A percentile compares a stretch with the other conserved stretches of the same genome.
These are phyloP conservation scores for Micromys minutus DNA, from an alignment of 2,113 vertebrate genomes.

Conservation along the genomic window DNA sequence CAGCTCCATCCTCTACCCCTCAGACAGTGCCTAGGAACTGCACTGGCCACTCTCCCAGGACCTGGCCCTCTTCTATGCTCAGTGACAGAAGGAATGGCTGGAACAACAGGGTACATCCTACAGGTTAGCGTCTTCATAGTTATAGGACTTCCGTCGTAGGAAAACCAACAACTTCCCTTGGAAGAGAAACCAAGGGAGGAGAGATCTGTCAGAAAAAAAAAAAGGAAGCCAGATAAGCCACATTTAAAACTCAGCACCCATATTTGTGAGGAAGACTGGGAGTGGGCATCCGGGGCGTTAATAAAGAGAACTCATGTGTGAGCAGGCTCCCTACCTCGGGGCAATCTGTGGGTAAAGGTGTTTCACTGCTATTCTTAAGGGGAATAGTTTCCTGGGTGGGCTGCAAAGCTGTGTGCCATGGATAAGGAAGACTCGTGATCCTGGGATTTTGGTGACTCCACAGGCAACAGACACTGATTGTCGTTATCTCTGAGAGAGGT, in stretches of 20 bases:
- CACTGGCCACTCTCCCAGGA: not conserved
- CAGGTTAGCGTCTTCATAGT: not conserved
- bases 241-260: not conserved
- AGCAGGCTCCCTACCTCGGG: not conserved
- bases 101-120: no score
- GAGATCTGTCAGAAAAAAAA: not conserved
- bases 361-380: not conserved
- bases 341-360: not conserved
- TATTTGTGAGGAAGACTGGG: not conserved
- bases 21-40: not conserved
- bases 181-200: not conserved
- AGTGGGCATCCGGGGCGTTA: no score
- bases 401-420: not conserved
- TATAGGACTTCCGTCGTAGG: not conserved
- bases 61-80: not conserved
- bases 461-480: rapidly evolving
- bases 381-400: not conserved
- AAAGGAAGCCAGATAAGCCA: not conserved
- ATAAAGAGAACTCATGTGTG: not conserved
- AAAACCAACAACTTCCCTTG: not conserved
- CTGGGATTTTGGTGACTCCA: not conserved
- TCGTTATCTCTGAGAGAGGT: rapidly evolving
- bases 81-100: no score
- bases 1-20: not conserved
- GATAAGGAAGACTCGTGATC: rapidly evolving